These are phyloP conservation scores for Papilio helenus DNA, from an alignment of 1,140 invertebrate genomes.

Conservation along the genomic window DNA sequence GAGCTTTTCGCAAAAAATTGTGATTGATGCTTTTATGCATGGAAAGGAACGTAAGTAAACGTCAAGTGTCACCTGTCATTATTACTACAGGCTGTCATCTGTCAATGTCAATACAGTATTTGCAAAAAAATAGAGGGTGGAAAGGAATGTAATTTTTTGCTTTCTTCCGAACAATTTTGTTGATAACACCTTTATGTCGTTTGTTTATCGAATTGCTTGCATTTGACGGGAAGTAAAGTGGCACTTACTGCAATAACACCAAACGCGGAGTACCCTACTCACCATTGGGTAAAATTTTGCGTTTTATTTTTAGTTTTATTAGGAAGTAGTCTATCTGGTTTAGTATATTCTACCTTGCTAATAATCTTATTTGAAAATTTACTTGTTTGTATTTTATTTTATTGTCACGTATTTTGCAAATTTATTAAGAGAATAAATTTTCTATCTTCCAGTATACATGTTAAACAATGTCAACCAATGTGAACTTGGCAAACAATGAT, in stretches of 20 bases:
- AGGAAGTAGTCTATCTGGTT: neutral
- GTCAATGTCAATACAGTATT: neutral
- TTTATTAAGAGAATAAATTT: neutral
- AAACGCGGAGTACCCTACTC: neutral
- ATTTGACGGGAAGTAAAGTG: conserved; percentile 1
- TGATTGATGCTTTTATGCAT: neutral
- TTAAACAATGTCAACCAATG: conserved; percentile 57
- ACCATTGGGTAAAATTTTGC: conserved; percentile 11
- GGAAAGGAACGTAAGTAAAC: neutral
- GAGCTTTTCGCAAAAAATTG: too few relatives aligned
- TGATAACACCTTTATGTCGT: conserved; percentile 13
- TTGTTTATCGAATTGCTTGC: conserved; percentile 1
- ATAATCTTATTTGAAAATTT: neutral
- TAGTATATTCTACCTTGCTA: neutral
- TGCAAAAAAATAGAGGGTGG: neutral
- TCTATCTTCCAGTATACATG: conserved; percentile 53
- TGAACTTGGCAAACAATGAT: conserved; percentile 55
- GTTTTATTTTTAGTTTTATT: conserved; percentile 16
- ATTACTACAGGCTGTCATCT: neutral
- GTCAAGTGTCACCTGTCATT: conserved; percentile 18
- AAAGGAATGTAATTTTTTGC: neutral
- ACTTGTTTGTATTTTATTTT: too few relatives aligned
- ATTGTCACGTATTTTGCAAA: too few relatives aligned
- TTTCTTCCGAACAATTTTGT: conserved; percentile 12
- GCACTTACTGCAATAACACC: neutral